phyloP scores from a whole-genome alignment of 1,140 invertebrate species.

The Magallana angulata region DNA sequence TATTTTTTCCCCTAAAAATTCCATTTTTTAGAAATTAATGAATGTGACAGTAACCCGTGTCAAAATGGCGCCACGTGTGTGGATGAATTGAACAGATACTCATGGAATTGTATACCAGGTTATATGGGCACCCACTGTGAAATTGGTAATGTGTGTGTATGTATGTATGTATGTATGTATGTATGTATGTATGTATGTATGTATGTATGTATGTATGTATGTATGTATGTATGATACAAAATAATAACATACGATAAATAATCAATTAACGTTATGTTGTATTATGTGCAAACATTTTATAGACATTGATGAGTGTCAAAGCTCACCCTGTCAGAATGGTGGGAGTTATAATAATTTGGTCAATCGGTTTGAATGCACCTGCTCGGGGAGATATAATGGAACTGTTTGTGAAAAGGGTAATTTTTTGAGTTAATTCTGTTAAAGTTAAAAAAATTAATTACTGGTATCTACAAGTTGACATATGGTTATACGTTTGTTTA shows the following conservation, averaged over 20 bases:
- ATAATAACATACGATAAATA: no score
- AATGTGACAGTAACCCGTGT: slow-evolving; percentile 41
- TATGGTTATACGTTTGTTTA: no score
- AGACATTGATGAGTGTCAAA: slow-evolving; percentile 34
- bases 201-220: no score
- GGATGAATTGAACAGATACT: slow-evolving; percentile 28
- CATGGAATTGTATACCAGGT: slow-evolving; percentile 21
- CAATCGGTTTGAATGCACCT: slow-evolving; percentile 68
- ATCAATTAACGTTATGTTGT: no score
- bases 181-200: no score
- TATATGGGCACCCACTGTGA: slow-evolving; percentile 23
- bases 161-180: no score
- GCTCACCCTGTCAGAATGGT: slow-evolving; percentile 57
- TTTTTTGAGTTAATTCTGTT: no score
- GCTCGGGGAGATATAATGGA: slow-evolving; percentile 73
- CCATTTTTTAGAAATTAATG: slow-evolving; percentile 39
- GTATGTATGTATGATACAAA: no score
- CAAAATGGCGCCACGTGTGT: slow-evolving; percentile 31
- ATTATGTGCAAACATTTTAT: neutral
- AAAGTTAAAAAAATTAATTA: no score
- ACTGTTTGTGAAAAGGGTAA: slow-evolving; percentile 55
- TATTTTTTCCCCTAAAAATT: no score
- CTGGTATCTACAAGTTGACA: no score
- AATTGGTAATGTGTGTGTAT: no score
- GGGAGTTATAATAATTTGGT: slow-evolving; percentile 55